A percentile compares a stretch with the other conserved stretches of the same genome.
phyloP scores from a whole-genome alignment of 92 coral and sea anemone species.

The Scolanthus callimorphus region DNA sequence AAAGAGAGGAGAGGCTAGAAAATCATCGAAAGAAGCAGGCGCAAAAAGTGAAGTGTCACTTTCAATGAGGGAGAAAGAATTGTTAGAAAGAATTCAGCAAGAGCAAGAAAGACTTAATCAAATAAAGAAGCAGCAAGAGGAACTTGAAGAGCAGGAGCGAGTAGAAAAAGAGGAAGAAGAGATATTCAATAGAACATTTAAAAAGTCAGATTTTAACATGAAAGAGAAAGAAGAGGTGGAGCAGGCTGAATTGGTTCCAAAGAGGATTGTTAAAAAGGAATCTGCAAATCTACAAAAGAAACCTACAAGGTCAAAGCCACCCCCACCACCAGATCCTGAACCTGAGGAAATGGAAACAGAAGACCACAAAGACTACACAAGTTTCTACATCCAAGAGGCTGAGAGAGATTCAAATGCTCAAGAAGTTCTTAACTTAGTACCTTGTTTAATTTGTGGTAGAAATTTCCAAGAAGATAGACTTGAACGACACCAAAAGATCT shows the following conservation, averaged over 20 bases:
- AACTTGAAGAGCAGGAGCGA: conserved; percentile 67
- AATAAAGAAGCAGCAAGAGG: conserved; percentile 60
- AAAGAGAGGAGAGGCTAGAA: conserved; percentile 49
- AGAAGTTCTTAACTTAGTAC: conserved; percentile 43
- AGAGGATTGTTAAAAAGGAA: background rate
- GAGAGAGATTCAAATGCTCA: conserved; percentile 12
- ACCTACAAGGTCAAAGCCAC: background rate
- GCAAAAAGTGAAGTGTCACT: conserved; percentile 18
- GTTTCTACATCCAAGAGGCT: conserved; percentile 54
- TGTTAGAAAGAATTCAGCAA: conserved; percentile 60
- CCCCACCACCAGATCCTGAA: conserved; percentile 13
- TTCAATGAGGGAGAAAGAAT: conserved; percentile 68
- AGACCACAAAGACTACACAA: conserved; percentile 32
- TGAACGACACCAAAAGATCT: conserved; percentile 77
- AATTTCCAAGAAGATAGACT: conserved; percentile 83
- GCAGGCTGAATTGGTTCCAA: background rate
- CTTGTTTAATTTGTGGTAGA: conserved; percentile 91
- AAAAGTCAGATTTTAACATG: background rate
- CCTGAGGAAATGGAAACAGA: conserved; percentile 12
- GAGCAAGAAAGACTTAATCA: conserved; percentile 62
- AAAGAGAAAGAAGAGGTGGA: background rate
- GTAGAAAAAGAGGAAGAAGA: conserved; percentile 35
- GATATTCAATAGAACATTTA: background rate
- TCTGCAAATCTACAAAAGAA: conserved; percentile 4
- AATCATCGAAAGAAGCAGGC: conserved; percentile 27